Base-by-base conservation (phyloP, 2,888 invertebrate genomes). In the Drosophila fulvimacula region DNA sequence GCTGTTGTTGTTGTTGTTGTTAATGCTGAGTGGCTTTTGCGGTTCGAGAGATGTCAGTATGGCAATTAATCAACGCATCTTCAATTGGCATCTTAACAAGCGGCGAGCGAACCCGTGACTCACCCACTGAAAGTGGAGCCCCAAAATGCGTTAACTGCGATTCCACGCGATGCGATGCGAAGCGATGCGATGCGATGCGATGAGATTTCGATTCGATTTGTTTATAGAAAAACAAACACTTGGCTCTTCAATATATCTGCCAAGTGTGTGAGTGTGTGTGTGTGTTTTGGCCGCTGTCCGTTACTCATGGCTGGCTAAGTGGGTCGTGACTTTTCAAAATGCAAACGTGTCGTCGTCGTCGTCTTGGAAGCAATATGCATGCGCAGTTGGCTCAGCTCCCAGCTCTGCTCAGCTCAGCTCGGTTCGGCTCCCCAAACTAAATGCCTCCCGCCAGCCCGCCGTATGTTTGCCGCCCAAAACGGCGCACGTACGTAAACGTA, bases 41-140 rank as follows among this genome's bases (percentile, higher is more conserved):
- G 88, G 87, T 81, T 58, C 72, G 76, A 66, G 69, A 61, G 69
- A 63, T 82, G 83, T 87, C 88, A 87, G 83, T 74, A 44, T 63
- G 81, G 83, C 86, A 85, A 84, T 84, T 88, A 88, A 84, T 84
- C 84, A 84, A 82, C 82, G 86, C 84, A 88, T 84, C 88, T 88
- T 69, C 75, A 70, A 65, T 65, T 65, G 52, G 66, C 66, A 65
- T 64, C 64, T 64, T 39, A 49, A 63, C 65, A 71, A 72, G 66
- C 24, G 19, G 48, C 58, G 34, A 49, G 48, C 58, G 34, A 46
- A 41, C 30, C 17, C 36, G 66, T 75, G 75, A 75, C 63, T 75
- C 75, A 76, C 62, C 71, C 71, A 68, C 68, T 24, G 27, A 44
- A 65, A 51, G 57, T 59, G 70, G 60, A 59, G 59, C 53, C 53